Percentiles rank a stretch among this genome's conserved stretches.
phyloP scores from a whole-genome alignment of 2,888 invertebrate species.

The Tupiocoris notatus region DNA sequence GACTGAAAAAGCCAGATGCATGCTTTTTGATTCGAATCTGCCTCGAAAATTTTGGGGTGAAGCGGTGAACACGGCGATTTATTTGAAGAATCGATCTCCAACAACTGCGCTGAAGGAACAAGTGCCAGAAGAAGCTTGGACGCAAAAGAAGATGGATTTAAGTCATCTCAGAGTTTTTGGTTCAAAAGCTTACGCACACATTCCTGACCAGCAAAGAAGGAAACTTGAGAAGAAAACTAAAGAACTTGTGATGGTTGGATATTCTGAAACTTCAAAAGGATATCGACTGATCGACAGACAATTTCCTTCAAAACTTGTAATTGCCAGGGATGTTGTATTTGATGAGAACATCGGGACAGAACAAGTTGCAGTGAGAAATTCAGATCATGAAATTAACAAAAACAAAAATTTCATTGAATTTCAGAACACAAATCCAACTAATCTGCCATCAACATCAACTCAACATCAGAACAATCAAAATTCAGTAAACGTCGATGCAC shows the following conservation, averaged over 20 bases:
- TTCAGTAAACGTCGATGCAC: neutral
- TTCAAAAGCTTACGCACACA: constrained; percentile 26
- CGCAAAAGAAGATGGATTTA: constrained; percentile 24
- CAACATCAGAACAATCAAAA: neutral
- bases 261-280: constrained; percentile 24
- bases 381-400: neutral
- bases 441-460: neutral
- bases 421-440: neutral
- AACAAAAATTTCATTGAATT: neutral
- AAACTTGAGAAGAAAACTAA: constrained; percentile 36
- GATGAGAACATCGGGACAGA: neutral
- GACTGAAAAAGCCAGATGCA: constrained; percentile 49
- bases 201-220: neutral
- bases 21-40: constrained; percentile 50
- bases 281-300: constrained; percentile 34
- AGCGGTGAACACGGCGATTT: constrained; percentile 50
- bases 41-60: constrained; percentile 51
- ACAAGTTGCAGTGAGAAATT: neutral
- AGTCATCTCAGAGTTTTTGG: constrained; percentile 43
- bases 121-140: constrained; percentile 39
- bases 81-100: constrained; percentile 52
- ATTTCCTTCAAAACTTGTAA: neutral
- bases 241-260: constrained; percentile 32
- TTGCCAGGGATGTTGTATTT: neutral
- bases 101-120: constrained; percentile 19